These are phyloP conservation scores for Pseudomyrmex pallidus DNA, from an alignment of 1,140 invertebrate species.

Conservation along the genomic window DNA sequence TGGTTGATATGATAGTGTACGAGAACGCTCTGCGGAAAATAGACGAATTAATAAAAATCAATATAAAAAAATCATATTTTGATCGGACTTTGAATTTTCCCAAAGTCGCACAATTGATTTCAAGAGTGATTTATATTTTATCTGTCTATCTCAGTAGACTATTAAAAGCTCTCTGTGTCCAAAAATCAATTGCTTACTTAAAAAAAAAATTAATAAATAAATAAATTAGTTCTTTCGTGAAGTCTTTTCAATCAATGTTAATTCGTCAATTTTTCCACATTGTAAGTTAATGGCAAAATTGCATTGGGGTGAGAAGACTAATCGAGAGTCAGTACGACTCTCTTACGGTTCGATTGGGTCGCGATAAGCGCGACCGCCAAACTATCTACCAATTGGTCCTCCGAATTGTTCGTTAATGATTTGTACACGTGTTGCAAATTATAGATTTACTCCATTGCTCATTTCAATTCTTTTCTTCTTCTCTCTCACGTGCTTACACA, in stretches of 20 bases:
- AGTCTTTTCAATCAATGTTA: neutral
- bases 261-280: slow-evolving; percentile 15
- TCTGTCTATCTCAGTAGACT: too few species aligned
- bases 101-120: neutral
- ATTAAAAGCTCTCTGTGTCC: too few species aligned
- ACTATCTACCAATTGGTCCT: slow-evolving; percentile 59
- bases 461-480: slow-evolving; percentile 19
- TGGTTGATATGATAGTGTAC: neutral
- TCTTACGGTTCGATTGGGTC: neutral
- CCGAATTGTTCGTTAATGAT: slow-evolving; percentile 61
- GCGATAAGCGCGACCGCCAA: slow-evolving; percentile 48
- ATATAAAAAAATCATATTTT: neutral
- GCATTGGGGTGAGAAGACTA: slow-evolving; percentile 24
- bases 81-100: neutral
- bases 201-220: too few species aligned
- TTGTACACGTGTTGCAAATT: slow-evolving; percentile 77
- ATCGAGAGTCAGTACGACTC: neutral
- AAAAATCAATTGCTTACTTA: too few species aligned
- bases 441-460: slow-evolving; percentile 77
- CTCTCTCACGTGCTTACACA: neutral
- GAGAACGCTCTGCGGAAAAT: slow-evolving; percentile 8
- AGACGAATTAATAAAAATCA: neutral
- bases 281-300: neutral
- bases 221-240: too few species aligned
- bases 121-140: neutral